Base-by-base conservation (phyloP, 2,797 vertebrate genomes). In the Tamandua tetradactyla region DNA sequence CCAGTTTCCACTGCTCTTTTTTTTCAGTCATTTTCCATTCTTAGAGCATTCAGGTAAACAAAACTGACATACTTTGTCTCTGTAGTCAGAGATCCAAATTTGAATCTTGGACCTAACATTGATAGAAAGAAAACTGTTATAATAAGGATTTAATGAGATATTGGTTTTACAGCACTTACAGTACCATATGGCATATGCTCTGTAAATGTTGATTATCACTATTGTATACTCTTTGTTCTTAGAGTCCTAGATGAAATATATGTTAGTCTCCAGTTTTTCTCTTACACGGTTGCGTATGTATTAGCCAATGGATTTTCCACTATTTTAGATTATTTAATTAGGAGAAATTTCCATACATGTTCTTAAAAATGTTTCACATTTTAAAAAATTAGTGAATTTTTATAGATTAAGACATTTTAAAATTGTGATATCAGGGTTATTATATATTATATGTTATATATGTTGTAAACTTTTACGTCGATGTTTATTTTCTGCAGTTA, bases 261-360 rank as follows among this genome's bases (percentile, higher is more conserved):
- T 55, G 18, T 55, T 52, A 55, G 49, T 80, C 91, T 69, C 30
- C 6, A 76, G 0, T 76, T 91, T 96, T 88, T 82, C 35, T 91
- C 32, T 93, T 93, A 84, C 4, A 35, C 30, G 91, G 8, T 85
- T 79, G 30, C 23, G 78, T 55, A 55, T 55, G 15, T 7, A 55
- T 55, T 18, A 86, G 40, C 37, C 22, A 83, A 49, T 84, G 42
- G 32, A 35, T 74, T 91, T 94, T 87, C 57, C 32, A 12, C 78
- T 85, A 68, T 76, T 64, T 84, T 84, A 91, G 49, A 52, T 86
- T 75, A 57, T 86, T 91, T 93, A 47, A 23, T 7, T 87, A 47
- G 47, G 32, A 76, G 52, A 91, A 44, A 13, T 91, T 78, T 68
- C 3, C 32, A 55, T 59, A 62, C 62, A 52, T 27, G 14, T 80